Evolutionary conservation across 1,140 invertebrate genomes (phyloP).

Genomic region (Drosophila elegans): DNA sequence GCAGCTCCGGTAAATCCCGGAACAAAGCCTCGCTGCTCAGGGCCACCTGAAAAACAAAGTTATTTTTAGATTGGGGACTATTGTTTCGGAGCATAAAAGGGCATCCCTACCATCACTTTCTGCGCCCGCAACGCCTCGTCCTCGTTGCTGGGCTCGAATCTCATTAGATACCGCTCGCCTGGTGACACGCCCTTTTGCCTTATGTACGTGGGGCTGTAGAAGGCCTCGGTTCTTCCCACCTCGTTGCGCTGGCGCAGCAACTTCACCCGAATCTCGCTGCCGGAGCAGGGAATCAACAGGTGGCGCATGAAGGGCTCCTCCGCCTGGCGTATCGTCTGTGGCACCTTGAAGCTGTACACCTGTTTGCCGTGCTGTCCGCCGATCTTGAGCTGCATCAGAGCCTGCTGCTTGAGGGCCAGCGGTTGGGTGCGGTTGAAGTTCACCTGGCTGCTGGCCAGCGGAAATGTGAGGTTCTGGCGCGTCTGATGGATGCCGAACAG

Average conservation of each 20-base stretch:
- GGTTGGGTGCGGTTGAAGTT: conserved; percentile 80
- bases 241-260: conserved; percentile 56
- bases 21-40: conserved; percentile 67
- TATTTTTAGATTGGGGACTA: neutral
- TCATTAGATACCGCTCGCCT: conserved; percentile 70
- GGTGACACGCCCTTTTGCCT: conserved; percentile 52
- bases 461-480: conserved; percentile 72
- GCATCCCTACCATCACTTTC: conserved; percentile 67
- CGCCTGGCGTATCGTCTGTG: conserved; percentile 27
- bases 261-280: conserved; percentile 74
- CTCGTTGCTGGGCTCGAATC: conserved; percentile 77
- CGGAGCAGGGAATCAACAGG: conserved; percentile 73
- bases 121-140: conserved; percentile 78
- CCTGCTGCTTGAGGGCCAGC: conserved; percentile 53
- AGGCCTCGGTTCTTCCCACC: conserved; percentile 50
- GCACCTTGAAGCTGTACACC: conserved; percentile 83
- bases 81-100: no score
- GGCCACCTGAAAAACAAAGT: conserved; percentile 56
- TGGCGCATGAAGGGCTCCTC: conserved; percentile 57
- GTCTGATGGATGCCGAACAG: conserved; percentile 75
- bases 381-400: conserved; percentile 66
- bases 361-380: conserved; percentile 69
- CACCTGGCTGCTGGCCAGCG: conserved; percentile 60
- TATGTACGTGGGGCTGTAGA: conserved; percentile 77
- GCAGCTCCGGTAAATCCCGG: conserved; percentile 70